Conservation (phyloP, 2,113 vertebrate genomes). For the Microtus ochrogaster region DNA sequence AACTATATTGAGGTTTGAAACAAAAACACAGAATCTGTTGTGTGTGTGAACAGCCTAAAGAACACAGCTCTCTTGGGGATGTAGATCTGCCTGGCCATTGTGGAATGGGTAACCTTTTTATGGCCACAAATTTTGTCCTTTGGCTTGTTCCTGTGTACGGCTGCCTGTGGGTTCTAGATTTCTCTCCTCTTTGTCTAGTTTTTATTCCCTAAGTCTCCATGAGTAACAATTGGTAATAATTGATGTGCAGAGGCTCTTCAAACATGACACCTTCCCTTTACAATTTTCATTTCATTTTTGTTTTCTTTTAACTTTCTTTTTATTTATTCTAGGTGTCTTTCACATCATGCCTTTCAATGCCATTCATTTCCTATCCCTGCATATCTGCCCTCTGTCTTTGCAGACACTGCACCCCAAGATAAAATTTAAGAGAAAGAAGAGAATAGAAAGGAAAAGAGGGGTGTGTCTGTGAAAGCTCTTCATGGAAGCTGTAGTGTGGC, state of each 20-base stretch:
- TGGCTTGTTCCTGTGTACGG: neutral
- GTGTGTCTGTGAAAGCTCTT: no score
- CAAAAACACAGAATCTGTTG: neutral
- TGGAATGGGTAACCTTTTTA: neutral
- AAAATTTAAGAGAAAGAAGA: no score
- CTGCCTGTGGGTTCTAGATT: neutral
- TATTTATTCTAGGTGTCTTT: no score
- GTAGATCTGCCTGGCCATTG: neutral
- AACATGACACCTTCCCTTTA: neutral
- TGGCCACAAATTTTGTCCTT: neutral
- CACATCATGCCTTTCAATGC: no score
- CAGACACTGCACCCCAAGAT: no score
- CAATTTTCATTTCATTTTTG: no score
- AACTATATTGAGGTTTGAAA: neutral
- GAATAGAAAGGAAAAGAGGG: no score
- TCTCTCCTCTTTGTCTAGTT: neutral
- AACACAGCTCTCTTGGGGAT: accelerated
- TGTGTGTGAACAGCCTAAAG: neutral
- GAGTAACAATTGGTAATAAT: neutral
- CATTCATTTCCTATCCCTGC: no score
- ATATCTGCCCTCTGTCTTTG: no score
- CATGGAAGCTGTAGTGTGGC: no score
- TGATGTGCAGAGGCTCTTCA: neutral
- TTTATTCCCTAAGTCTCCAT: neutral
- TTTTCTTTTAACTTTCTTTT: no score